Conservation (phyloP, 2,113 vertebrate genomes). For the Rhinopithecus roxellana region DNA sequence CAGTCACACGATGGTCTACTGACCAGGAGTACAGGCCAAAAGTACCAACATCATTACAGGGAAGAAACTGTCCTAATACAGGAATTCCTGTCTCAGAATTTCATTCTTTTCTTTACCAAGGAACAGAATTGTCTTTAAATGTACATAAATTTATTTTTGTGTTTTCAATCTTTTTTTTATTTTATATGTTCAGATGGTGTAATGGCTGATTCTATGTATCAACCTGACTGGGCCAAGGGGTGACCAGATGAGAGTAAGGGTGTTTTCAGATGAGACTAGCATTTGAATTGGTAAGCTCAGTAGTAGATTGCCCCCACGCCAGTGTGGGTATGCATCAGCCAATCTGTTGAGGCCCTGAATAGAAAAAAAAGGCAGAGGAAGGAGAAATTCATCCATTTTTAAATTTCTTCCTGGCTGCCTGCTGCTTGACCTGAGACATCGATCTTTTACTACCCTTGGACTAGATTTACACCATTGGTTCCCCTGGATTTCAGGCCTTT, state of each 20-base stretch:
- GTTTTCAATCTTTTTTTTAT: background rate
- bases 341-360: background rate
- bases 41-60: background rate
- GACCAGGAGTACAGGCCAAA: background rate
- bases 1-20: background rate
- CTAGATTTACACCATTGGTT: background rate
- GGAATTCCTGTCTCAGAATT: background rate
- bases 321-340: background rate
- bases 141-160: background rate
- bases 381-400: background rate
- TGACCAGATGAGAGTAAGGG: background rate
- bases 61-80: background rate
- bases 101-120: background rate
- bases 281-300: background rate
- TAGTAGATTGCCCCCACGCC: background rate
- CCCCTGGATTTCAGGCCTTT: background rate
- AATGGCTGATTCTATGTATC: background rate
- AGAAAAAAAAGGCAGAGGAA: background rate
- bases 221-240: background rate
- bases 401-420: background rate
- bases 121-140: background rate
- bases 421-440: background rate
- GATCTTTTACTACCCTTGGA: background rate
- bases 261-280: background rate
- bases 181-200: background rate